Percentiles rank a stretch among this genome's conserved stretches.
Evolutionary conservation across 2,888 invertebrate genomes (phyloP).

Genomic region (Beris morrisii): DNA sequence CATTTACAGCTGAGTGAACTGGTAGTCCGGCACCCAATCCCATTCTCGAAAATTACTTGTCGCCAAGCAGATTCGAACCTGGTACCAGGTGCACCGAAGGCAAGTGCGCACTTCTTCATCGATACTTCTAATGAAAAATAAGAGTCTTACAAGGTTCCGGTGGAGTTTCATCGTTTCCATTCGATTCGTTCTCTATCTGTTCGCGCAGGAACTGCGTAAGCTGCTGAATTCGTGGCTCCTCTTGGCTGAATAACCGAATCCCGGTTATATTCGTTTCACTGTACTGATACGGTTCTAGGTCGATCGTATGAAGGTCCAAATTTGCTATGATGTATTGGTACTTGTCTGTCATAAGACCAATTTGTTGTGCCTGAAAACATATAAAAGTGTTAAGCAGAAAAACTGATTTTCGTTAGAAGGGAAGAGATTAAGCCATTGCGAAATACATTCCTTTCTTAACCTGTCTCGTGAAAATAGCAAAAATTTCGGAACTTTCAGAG

Average conservation of each 20-base stretch:
- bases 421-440: too few species aligned
- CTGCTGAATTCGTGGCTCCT: slow-evolving; percentile 57
- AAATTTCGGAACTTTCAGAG: too few species aligned
- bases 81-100: too few species aligned
- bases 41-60: too few species aligned
- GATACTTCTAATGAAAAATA: too few species aligned
- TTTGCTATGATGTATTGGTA: slow-evolving; percentile 81
- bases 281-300: slow-evolving; percentile 74
- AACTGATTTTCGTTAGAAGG: neutral
- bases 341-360: slow-evolving; percentile 94
- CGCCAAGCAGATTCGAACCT: too few species aligned
- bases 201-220: slow-evolving; percentile 54
- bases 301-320: slow-evolving; percentile 67
- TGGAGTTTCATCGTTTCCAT: neutral
- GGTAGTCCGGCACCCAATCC: too few species aligned
- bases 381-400: slow-evolving; percentile 14
- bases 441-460: neutral
- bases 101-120: too few species aligned
- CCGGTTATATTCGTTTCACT: slow-evolving; percentile 84
- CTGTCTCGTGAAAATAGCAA: neutral
- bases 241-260: slow-evolving; percentile 66
- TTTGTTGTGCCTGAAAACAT: slow-evolving; percentile 81
- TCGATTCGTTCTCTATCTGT: slow-evolving; percentile 2
- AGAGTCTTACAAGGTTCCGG: neutral
- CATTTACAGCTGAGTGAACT: too few species aligned